Evolutionary conservation across 2,113 vertebrate species (phyloP).

Genomic region (Gracilinanus agilis): DNA sequence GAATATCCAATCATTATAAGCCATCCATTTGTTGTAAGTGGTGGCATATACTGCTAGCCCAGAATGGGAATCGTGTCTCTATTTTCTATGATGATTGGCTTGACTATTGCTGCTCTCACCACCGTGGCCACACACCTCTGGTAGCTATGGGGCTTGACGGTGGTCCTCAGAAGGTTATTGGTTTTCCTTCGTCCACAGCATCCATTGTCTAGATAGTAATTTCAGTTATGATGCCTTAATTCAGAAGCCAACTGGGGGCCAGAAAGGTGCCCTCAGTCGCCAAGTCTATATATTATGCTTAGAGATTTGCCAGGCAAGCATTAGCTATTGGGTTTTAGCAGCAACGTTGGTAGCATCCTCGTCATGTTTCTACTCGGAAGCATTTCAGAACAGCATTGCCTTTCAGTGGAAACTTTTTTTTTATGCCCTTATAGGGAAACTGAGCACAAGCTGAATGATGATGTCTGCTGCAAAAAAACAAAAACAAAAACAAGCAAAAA

Average conservation of each 20-base stretch:
- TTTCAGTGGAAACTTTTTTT: slow-evolving; percentile 81
- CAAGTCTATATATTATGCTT: slow-evolving; percentile 53
- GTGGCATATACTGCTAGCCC: slow-evolving; percentile 54
- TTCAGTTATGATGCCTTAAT: slow-evolving; percentile 98
- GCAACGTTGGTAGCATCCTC: slow-evolving; percentile 58
- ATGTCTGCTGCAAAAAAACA: slow-evolving; percentile 96
- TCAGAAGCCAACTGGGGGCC: slow-evolving; percentile 86
- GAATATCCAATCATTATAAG: slow-evolving; percentile 47
- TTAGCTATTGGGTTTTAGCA: slow-evolving; percentile 53
- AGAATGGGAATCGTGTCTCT: slow-evolving; percentile 53
- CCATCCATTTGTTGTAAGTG: slow-evolving; percentile 62
- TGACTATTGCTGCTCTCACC: slow-evolving; percentile 66
- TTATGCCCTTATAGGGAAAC: slow-evolving; percentile 88
- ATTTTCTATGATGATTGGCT: slow-evolving; percentile 58
- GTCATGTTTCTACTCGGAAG: slow-evolving; percentile 79
- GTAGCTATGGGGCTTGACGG: slow-evolving; percentile 68
- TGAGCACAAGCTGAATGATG: slow-evolving; percentile 95
- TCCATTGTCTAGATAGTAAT: slow-evolving; percentile 83
- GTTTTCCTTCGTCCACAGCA: slow-evolving; percentile 96
- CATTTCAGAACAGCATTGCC: slow-evolving; percentile 73
- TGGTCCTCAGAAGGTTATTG: slow-evolving; percentile 86
- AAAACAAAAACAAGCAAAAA: slow-evolving; percentile 83
- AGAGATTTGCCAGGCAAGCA: slow-evolving; percentile 71
- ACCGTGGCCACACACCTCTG: slow-evolving; percentile 56
- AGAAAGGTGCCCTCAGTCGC: slow-evolving; percentile 82